Evolutionary conservation across 64 coral and sea anemone species (phyloP).

Genomic region (Pocillopora verrucosa): DNA sequence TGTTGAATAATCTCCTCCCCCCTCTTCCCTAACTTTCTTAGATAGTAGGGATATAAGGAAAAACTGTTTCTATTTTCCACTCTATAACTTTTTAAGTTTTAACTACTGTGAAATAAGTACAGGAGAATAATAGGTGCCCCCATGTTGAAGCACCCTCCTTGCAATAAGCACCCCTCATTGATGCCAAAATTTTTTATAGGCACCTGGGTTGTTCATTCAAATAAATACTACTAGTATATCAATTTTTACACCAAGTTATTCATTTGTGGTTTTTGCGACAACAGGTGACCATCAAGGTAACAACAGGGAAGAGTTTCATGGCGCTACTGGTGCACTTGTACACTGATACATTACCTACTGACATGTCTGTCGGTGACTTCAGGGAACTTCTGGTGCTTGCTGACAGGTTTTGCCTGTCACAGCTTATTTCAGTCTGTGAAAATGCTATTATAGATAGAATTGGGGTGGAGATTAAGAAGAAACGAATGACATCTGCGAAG

Average conservation of each 20-base stretch:
- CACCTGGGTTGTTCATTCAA: too few relatives aligned
- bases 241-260: neutral
- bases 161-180: too few relatives aligned
- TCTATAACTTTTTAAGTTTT: too few relatives aligned
- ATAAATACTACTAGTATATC: neutral
- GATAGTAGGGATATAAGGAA: too few relatives aligned
- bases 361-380: constrained; percentile 17
- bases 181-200: too few relatives aligned
- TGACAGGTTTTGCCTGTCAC: constrained; percentile 72
- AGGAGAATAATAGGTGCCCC: too few relatives aligned
- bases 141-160: too few relatives aligned
- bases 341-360: constrained; percentile 54
- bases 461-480: constrained; percentile 42
- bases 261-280: neutral
- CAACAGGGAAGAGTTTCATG: constrained; percentile 59
- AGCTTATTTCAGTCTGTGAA: constrained; percentile 73
- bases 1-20: too few relatives aligned
- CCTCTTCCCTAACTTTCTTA: too few relatives aligned
- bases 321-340: constrained; percentile 74
- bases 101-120: too few relatives aligned
- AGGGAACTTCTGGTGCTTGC: constrained; percentile 69
- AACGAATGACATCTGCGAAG: constrained; percentile 44
- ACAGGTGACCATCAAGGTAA: constrained; percentile 67
- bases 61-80: too few relatives aligned
- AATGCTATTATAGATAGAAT: constrained; percentile 45